These are phyloP conservation scores for Onthophagus taurus DNA, from an alignment of 1,140 invertebrate genomes.

Conservation along the genomic window DNA sequence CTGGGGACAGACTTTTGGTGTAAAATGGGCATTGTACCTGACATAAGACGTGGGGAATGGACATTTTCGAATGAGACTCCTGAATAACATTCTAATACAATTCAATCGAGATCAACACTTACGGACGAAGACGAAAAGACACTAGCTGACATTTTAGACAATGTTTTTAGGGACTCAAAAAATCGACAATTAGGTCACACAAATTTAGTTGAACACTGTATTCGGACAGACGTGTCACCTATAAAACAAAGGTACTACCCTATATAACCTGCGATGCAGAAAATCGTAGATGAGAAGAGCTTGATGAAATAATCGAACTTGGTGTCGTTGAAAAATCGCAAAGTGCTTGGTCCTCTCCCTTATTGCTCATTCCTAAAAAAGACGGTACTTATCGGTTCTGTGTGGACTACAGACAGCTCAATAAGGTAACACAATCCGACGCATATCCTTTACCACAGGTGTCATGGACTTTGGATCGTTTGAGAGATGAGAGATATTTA, in stretches of 20 bases:
- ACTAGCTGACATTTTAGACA: background rate
- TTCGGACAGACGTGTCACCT: slow-evolving; percentile 20
- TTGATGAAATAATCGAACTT: slow-evolving; percentile 22
- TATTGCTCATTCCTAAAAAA: slow-evolving; percentile 26
- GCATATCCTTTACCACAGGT: too few relatives aligned
- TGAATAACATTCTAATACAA: background rate
- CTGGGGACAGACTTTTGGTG: slow-evolving; percentile 13
- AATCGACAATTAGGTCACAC: slow-evolving; percentile 19
- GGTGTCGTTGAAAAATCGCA: slow-evolving; percentile 22
- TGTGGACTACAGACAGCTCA: too few relatives aligned
- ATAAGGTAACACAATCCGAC: too few relatives aligned
- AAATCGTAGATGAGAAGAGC: slow-evolving; percentile 20
- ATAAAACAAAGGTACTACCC: slow-evolving; percentile 25
- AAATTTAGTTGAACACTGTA: slow-evolving; percentile 18
- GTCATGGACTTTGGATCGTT: too few relatives aligned
- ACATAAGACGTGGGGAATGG: slow-evolving; percentile 9
- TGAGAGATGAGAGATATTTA: background rate
- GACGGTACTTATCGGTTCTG: slow-evolving; percentile 19
- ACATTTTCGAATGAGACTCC: background rate
- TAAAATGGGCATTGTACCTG: slow-evolving; percentile 10
- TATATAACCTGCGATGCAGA: slow-evolving; percentile 18
- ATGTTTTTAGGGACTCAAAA: background rate
- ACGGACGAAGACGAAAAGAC: background rate
- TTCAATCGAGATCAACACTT: slow-evolving; percentile 1
- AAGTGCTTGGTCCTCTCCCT: slow-evolving; percentile 25